Evolutionary conservation across 2,888 invertebrate genomes (phyloP).

Genomic region (Chrysodeixis includens): DNA sequence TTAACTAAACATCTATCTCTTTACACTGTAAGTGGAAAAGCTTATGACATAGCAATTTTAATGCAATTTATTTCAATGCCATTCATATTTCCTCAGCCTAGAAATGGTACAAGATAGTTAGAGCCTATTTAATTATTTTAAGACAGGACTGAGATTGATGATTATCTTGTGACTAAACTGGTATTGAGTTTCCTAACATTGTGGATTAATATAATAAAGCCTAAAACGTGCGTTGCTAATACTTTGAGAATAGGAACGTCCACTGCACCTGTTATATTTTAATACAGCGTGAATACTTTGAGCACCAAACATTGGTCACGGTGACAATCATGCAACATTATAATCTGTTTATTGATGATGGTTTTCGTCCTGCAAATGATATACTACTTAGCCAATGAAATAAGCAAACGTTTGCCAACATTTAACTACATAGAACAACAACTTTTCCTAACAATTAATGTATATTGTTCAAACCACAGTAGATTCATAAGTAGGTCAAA

Average conservation of each 20-base stretch:
- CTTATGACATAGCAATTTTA: slow-evolving; percentile 29
- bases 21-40: slow-evolving; percentile 17
- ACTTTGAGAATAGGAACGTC: slow-evolving; percentile 15
- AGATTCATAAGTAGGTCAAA: too few relatives aligned
- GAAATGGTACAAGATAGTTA: slow-evolving; percentile 29
- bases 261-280: slow-evolving; percentile 10
- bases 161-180: slow-evolving; percentile 29
- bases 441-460: background rate
- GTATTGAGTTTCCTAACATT: slow-evolving; percentile 20
- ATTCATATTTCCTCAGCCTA: slow-evolving; percentile 36
- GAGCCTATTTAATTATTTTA: slow-evolving; percentile 37
- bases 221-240: slow-evolving; percentile 23
- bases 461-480: background rate
- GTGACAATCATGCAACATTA: slow-evolving; percentile 20
- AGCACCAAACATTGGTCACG: slow-evolving; percentile 23
- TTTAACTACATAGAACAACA: background rate
- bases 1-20: slow-evolving; percentile 18
- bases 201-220: slow-evolving; percentile 25
- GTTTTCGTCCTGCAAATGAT: slow-evolving; percentile 5
- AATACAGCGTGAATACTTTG: slow-evolving; percentile 13
- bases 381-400: background rate
- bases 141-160: slow-evolving; percentile 39
- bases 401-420: background rate
- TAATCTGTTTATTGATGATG: slow-evolving; percentile 17
- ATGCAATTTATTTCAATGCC: slow-evolving; percentile 32